These are phyloP conservation scores for Lepidochitona cinerea DNA, from an alignment of 2,888 invertebrate genomes.

Conservation along the genomic window DNA sequence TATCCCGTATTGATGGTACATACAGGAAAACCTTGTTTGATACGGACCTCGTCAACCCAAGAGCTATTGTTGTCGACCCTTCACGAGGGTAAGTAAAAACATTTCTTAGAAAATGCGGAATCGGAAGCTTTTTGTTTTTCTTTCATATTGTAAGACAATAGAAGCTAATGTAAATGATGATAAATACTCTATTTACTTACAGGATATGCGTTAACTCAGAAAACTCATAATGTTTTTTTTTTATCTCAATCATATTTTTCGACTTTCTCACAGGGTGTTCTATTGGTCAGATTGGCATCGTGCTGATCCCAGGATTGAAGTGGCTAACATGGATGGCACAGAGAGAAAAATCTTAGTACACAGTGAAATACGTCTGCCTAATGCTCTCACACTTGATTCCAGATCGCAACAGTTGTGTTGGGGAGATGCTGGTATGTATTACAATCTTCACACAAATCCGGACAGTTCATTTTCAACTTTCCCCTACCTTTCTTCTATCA, in stretches of 20 bases:
- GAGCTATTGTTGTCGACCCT: constrained; percentile 96
- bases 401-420: constrained; percentile 90
- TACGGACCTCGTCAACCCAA: constrained; percentile 85
- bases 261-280: constrained; percentile 80
- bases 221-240: too few species aligned
- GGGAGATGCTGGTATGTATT: constrained; percentile 90
- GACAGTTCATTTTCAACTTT: too few species aligned
- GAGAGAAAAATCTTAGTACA: constrained; percentile 76
- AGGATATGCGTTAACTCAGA: too few species aligned
- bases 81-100: constrained; percentile 79
- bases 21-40: constrained; percentile 82
- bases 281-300: constrained; percentile 99
- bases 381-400: constrained; percentile 92
- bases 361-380: constrained; percentile 84
- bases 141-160: too few species aligned
- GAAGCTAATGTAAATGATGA: too few species aligned
- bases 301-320: constrained; percentile 90
- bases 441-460: too few species aligned
- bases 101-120: too few species aligned
- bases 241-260: not conserved
- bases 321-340: constrained; percentile 93
- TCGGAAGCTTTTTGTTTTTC: too few species aligned
- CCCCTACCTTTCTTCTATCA: too few species aligned
- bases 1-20: constrained; percentile 83
- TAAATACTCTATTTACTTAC: too few species aligned